Base-by-base conservation (phyloP, 2,113 vertebrate species). In the Ophthalmolycus amberensis region DNA sequence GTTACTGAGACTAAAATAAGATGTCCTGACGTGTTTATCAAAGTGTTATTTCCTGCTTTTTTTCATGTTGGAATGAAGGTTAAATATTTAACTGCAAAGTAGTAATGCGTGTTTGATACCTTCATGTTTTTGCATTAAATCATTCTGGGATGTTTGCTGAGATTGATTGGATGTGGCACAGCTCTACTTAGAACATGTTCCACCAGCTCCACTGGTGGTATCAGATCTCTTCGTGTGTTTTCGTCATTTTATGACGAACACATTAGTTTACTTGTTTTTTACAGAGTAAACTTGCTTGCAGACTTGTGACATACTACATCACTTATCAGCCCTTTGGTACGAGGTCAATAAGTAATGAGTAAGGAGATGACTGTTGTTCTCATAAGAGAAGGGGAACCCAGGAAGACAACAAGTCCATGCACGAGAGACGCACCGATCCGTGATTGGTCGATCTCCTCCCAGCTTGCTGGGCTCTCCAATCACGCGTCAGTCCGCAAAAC, bases 391-490 rank as follows among this genome's bases (percentile, higher is more conserved):
- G 48, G 69, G 22, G 12, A 64, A 27, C 40, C 4, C 68, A n/a
- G 67, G 52, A 85, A 48, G 44, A 86, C 42, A 80, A 80, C 46
- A 71, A 50, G 60, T 12, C 66, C 64, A 29, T 37, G 54, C 73
- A 52, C 37, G 1, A 16, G 34, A 90, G 89, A 87, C 90, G 93
- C 89, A 92, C 82, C 62, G 67, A 32, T 54, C 64, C 16, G 6
- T 87, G 91, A 93, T 93, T 91, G 93, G 93, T 25, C 58, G 38
- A n/a, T 0, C 20, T 34, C 15, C 14, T 16, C 56, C 29, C 72
- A 72, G 73, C 60, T 66, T 38, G 18, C 29, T 3, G 1, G 3
- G 1, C 32, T 63, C 50, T 22, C 88, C 92, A 94, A 93, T 94
- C 76, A 22, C 29, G 1, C n/a, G 0, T 37, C 81, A 89, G 90